A percentile compares a stretch with the other conserved stretches of the same genome.
phyloP scores from a whole-genome alignment of 2,888 invertebrate species.

The Pseudanteris insignis region DNA sequence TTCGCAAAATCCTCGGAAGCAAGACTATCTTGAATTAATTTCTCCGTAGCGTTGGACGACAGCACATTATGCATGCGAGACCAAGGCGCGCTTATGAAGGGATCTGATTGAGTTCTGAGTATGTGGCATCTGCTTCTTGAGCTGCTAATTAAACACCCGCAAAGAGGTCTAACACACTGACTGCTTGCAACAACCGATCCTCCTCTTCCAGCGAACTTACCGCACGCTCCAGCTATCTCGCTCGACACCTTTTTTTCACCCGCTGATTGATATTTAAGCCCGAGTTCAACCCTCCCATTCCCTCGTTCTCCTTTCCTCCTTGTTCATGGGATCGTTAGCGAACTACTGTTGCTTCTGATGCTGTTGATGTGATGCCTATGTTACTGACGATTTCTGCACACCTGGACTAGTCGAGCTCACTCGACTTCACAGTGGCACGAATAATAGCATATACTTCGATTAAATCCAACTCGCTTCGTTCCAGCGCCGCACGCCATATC shows the following conservation, averaged over 20 bases:
- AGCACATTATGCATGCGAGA: slow-evolving; percentile 63
- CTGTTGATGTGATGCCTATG: slow-evolving; percentile 50
- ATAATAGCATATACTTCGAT: slow-evolving; percentile 53
- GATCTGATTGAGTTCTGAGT: slow-evolving; percentile 67
- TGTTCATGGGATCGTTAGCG: slow-evolving; percentile 59
- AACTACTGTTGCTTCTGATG: slow-evolving; percentile 51
- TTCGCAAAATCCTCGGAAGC: slow-evolving; percentile 44
- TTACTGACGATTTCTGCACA: slow-evolving; percentile 56
- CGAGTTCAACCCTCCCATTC: slow-evolving; percentile 54
- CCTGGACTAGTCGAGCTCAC: slow-evolving; percentile 12
- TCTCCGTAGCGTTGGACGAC: slow-evolving; percentile 46
- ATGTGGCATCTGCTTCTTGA: slow-evolving; percentile 63
- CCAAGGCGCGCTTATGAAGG: slow-evolving; percentile 60
- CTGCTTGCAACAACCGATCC: slow-evolving; percentile 16
- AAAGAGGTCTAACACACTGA: slow-evolving; percentile 52
- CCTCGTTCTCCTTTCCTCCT: slow-evolving; percentile 47
- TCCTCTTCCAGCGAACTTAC: slow-evolving; percentile 24
- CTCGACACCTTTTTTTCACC: slow-evolving; percentile 46
- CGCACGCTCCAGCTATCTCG: slow-evolving; percentile 24
- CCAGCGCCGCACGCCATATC: slow-evolving; percentile 7
- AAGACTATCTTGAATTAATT: slow-evolving; percentile 54
- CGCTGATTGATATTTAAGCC: slow-evolving; percentile 63
- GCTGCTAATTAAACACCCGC: slow-evolving; percentile 65
- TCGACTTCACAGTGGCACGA: slow-evolving; percentile 42
- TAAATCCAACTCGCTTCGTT: slow-evolving; percentile 50